Evolutionary conservation across 2,113 vertebrate species (phyloP).

Genomic region (Centropus unirufus): DNA sequence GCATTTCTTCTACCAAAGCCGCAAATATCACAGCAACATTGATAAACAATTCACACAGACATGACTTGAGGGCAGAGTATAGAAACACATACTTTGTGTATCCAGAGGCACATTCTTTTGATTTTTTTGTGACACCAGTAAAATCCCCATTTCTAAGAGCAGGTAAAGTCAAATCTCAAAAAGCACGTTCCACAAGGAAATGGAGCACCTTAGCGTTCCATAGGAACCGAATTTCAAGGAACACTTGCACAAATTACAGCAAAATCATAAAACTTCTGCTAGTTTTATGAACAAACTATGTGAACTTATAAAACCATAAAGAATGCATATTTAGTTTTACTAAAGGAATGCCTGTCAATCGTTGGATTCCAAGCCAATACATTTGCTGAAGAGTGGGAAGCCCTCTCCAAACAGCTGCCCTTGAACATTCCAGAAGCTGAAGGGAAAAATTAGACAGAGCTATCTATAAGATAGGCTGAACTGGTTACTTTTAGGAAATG

Average conservation of each 20-base stretch:
- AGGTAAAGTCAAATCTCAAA: neutral
- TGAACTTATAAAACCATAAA: neutral
- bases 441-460: neutral
- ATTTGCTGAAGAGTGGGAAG: neutral
- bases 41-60: neutral
- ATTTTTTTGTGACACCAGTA: neutral
- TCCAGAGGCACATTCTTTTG: neutral
- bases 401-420: neutral
- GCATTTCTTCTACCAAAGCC: neutral
- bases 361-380: neutral
- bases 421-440: neutral
- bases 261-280: neutral
- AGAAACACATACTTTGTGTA: neutral
- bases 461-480: neutral
- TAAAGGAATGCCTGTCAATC: neutral
- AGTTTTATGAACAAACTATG: neutral
- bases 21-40: neutral
- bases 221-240: neutral
- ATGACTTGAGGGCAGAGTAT: neutral
- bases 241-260: neutral
- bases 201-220: neutral
- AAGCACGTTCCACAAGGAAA: neutral
- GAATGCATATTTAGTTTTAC: neutral
- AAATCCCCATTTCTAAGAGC: neutral
- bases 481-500: neutral